A percentile compares a stretch with the other conserved stretches of the same genome.
Conservation (phyloP, 2,113 vertebrate genomes). For the Sprattus sprattus region DNA sequence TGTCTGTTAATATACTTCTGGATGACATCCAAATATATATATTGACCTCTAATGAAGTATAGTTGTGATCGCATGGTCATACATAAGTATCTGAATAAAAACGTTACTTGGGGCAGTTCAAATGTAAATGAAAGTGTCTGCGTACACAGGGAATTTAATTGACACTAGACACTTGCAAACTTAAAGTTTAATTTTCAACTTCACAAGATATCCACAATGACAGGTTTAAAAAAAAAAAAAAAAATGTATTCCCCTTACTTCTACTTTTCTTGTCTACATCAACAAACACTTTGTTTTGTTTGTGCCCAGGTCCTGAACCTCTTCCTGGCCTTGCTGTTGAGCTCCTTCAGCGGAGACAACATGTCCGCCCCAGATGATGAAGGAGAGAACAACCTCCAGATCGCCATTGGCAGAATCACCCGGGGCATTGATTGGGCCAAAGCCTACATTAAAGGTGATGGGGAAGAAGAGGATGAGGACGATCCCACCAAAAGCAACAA, state of each 20-base stretch:
- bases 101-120: too few relatives aligned
- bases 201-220: slow-evolving; percentile 22
- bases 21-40: too few relatives aligned
- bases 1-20: too few relatives aligned
- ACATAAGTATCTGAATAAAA: too few relatives aligned
- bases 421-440: slow-evolving; percentile 73
- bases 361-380: slow-evolving; percentile 82
- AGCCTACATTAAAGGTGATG: slow-evolving; percentile 47
- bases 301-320: slow-evolving; percentile 86
- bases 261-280: background rate
- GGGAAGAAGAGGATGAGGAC: slow-evolving; percentile 40
- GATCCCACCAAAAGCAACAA: slow-evolving; percentile 65
- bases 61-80: too few relatives aligned
- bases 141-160: too few relatives aligned
- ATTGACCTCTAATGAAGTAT: too few relatives aligned
- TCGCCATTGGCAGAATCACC: slow-evolving; percentile 85
- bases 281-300: background rate
- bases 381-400: slow-evolving; percentile 90
- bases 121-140: too few relatives aligned
- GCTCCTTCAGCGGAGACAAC: slow-evolving; percentile 91
- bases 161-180: too few relatives aligned
- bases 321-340: slow-evolving; percentile 92
- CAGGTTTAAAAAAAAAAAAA: too few relatives aligned
- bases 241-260: too few relatives aligned
- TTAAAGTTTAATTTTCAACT: too few relatives aligned